Evolutionary conservation across 2,888 invertebrate genomes (phyloP).

Genomic region (Rhagium mordax): DNA sequence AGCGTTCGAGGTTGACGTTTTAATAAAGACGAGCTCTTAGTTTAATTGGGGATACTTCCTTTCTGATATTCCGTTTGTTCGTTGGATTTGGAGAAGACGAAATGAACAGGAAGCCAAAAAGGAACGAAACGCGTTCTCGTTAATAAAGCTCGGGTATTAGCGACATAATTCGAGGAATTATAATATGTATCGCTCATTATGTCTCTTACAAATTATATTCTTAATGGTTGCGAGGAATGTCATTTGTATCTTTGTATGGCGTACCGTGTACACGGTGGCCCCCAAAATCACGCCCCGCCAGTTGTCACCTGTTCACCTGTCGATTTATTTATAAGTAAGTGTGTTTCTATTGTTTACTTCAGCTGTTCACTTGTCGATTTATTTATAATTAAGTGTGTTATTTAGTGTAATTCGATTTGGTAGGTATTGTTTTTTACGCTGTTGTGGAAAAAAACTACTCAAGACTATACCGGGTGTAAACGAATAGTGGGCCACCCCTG

Average conservation of each 20-base stretch:
- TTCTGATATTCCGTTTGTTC: conserved; percentile 35
- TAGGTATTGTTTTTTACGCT: too few relatives aligned
- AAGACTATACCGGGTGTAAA: too few relatives aligned
- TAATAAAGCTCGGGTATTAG: conserved; percentile 2
- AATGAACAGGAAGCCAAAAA: conserved; percentile 30
- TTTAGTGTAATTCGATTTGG: too few relatives aligned
- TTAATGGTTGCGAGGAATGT: background rate
- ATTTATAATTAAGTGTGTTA: too few relatives aligned
- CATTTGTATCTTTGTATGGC: background rate
- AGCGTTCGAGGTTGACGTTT: conserved; percentile 63
- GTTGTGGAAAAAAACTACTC: too few relatives aligned
- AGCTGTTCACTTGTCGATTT: too few relatives aligned
- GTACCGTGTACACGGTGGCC: background rate
- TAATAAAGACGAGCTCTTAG: conserved; percentile 57
- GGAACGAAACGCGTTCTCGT: conserved; percentile 12
- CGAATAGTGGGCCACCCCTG: too few relatives aligned
- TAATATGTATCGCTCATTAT: background rate
- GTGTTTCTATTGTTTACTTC: too few relatives aligned
- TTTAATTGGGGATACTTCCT: conserved; percentile 54
- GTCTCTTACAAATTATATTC: background rate
- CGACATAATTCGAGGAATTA: conserved; percentile 18
- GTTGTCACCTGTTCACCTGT: too few relatives aligned
- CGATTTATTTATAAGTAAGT: too few relatives aligned
- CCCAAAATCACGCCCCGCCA: too few relatives aligned
- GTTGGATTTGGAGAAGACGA: conserved; percentile 24